Percentiles rank a stretch among this genome's conserved stretches.
Evolutionary conservation across 2,113 vertebrate genomes (phyloP).

Genomic region (Pomatostomus ruficeps): DNA sequence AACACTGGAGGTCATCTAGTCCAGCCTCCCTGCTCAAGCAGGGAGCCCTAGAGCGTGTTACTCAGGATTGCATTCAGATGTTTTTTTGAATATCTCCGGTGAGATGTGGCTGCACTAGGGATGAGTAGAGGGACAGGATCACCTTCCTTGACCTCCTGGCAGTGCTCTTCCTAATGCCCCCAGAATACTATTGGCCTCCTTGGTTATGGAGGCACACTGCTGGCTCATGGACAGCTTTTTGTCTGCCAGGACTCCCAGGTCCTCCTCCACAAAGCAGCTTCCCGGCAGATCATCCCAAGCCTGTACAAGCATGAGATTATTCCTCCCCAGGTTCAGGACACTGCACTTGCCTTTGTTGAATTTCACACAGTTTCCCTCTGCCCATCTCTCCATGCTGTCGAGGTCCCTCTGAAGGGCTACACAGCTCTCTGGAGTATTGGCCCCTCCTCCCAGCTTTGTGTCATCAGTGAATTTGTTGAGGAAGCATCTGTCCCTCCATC

Average conservation of each 20-base stretch:
- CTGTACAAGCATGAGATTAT: not conserved
- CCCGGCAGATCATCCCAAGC: not conserved
- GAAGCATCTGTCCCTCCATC: not conserved
- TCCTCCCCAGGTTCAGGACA: not conserved
- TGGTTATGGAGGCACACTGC: not conserved
- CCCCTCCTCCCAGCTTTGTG: not conserved
- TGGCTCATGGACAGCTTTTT: not conserved
- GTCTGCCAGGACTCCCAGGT: not conserved
- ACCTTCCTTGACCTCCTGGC: not conserved
- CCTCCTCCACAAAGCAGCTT: not conserved
- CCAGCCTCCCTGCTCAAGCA: not conserved
- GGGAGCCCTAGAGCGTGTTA: not conserved
- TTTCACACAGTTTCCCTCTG: not conserved
- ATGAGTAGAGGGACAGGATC: not conserved
- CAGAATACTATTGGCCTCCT: not conserved
- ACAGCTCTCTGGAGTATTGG: fast-evolving
- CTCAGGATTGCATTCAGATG: not conserved
- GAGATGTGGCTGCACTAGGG: not conserved
- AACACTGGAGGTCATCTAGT: not conserved
- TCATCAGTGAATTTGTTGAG: not conserved
- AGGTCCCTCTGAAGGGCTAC: not conserved
- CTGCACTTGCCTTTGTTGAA: not conserved
- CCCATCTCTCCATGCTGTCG: fast-evolving
- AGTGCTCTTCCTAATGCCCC: not conserved
- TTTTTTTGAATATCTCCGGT: not conserved